phyloP scores from a whole-genome alignment of 2,888 invertebrate genomes.

The Acronicta alni region DNA sequence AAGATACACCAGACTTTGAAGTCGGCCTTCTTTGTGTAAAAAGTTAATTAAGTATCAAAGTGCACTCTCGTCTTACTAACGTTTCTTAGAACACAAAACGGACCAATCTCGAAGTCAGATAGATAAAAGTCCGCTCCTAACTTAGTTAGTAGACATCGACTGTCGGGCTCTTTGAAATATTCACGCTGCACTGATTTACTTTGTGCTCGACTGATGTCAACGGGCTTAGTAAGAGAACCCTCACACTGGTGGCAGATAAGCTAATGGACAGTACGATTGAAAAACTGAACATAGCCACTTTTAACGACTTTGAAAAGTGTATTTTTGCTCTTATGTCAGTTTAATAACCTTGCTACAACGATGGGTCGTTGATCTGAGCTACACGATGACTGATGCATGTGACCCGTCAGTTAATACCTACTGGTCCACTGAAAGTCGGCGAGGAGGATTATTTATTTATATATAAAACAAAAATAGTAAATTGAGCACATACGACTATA shows the following conservation, averaged over 20 bases:
- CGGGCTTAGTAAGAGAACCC: slow-evolving; percentile 7
- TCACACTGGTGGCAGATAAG: background rate
- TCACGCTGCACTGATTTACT: slow-evolving; percentile 26
- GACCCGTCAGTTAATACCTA: too few species aligned
- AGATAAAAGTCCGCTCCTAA: slow-evolving; percentile 12
- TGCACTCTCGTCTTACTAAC: background rate
- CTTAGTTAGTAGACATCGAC: slow-evolving; percentile 6
- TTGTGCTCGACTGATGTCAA: slow-evolving; percentile 9
- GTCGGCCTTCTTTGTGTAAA: background rate
- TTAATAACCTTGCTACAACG: too few species aligned
- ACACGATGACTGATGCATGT: too few species aligned
- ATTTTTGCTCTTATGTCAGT: too few species aligned
- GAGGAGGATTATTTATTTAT: too few species aligned
- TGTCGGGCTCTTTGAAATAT: slow-evolving; percentile 26
- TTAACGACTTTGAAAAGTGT: too few species aligned
- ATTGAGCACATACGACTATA: too few species aligned
- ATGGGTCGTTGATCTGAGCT: too few species aligned
- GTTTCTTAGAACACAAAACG: background rate
- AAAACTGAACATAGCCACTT: too few species aligned
- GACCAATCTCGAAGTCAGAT: background rate
- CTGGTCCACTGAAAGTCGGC: too few species aligned
- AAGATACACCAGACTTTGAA: background rate
- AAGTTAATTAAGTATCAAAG: background rate
- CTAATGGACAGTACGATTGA: too few species aligned
- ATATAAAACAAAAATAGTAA: too few species aligned